These are phyloP conservation scores for Riptortus pedestris DNA, from an alignment of 1,140 invertebrate genomes.

Conservation along the genomic window DNA sequence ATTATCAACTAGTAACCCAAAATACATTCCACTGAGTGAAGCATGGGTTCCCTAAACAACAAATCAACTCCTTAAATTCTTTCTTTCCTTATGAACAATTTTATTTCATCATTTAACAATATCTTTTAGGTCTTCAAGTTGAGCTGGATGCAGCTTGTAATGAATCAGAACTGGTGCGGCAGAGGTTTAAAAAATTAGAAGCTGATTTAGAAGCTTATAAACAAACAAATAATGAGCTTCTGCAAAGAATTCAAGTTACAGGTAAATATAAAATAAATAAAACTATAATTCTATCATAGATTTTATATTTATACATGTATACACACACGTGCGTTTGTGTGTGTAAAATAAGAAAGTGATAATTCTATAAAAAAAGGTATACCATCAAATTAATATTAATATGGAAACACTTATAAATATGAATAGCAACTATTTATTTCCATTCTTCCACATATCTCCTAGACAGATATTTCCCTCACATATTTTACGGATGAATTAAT, in stretches of 20 bases:
- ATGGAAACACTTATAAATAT: background rate
- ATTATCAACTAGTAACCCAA: background rate
- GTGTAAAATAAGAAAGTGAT: background rate
- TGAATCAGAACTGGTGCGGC: background rate
- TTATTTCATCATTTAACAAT: background rate
- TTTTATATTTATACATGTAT: background rate
- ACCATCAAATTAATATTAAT: background rate
- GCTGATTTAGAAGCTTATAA: background rate
- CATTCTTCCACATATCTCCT: too few species aligned
- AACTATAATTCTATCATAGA: background rate
- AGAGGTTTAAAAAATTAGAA: background rate
- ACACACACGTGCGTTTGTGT: background rate
- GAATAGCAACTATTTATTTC: background rate
- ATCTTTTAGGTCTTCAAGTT: slow-evolving; percentile 3
- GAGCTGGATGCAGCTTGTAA: slow-evolving; percentile 2
- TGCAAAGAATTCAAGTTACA: background rate
- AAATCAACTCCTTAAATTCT: background rate
- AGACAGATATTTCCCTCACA: too few species aligned
- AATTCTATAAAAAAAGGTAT: background rate
- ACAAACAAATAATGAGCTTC: background rate
- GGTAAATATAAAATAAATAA: background rate
- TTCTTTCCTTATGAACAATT: background rate
- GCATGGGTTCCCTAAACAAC: background rate
- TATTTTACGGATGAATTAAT: too few species aligned
- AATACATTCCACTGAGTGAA: background rate